Percentiles rank a stretch among this genome's conserved stretches.
Evolutionary conservation across 2,113 vertebrate genomes (phyloP).

Genomic region (Rhynchomys soricoides): DNA sequence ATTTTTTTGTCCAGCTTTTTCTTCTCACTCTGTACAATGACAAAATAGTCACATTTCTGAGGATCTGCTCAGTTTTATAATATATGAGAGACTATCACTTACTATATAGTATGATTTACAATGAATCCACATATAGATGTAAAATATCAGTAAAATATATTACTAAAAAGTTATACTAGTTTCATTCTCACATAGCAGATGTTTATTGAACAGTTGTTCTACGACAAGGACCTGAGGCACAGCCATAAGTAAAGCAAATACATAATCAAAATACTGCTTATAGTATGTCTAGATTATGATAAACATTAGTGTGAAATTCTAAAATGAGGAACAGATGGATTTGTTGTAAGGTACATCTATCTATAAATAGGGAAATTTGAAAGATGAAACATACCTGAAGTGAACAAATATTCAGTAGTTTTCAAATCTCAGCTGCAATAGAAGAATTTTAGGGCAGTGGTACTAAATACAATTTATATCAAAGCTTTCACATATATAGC

Average conservation of each 20-base stretch:
- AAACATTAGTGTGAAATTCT: neutral
- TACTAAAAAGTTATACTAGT: neutral
- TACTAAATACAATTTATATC: neutral
- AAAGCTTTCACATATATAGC: neutral
- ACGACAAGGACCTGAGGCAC: neutral
- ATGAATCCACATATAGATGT: neutral
- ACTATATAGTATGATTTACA: neutral
- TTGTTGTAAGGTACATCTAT: too few relatives aligned
- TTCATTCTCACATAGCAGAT: neutral
- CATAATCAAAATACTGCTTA: neutral
- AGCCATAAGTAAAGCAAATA: neutral
- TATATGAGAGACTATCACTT: neutral
- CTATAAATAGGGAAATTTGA: neutral
- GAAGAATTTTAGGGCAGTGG: neutral
- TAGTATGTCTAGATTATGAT: neutral
- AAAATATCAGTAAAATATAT: conserved; percentile 5
- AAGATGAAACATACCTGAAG: neutral
- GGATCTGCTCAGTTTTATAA: neutral
- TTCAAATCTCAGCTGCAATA: neutral
- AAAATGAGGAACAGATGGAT: neutral
- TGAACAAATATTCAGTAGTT: neutral
- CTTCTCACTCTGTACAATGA: neutral
- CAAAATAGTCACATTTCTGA: neutral
- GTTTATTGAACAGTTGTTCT: neutral
- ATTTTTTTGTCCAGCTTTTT: neutral